These are phyloP conservation scores for Pseudochirops corinnae DNA, from an alignment of 2,797 vertebrate species.

Conservation along the genomic window DNA sequence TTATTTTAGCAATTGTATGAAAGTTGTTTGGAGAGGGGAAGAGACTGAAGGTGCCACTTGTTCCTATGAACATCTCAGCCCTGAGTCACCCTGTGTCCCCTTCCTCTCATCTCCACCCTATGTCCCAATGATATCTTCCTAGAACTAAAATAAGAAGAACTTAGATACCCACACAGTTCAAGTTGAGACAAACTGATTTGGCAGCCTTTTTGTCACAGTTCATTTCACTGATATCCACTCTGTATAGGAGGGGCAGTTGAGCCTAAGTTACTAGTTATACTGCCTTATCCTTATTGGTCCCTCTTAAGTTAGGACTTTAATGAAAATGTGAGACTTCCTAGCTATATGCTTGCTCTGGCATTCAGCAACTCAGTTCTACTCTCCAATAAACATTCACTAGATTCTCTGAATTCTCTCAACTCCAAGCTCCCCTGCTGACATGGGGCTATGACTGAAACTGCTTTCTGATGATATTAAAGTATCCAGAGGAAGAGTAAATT, in stretches of 20 bases:
- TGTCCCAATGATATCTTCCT: neutral
- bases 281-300: neutral
- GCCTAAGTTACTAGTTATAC: neutral
- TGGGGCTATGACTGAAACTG: neutral
- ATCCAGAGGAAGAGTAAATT: neutral
- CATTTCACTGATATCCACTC: neutral
- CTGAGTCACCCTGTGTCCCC: neutral
- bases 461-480: neutral
- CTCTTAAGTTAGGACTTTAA: neutral
- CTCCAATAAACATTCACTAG: neutral
- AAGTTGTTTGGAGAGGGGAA: neutral
- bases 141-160: neutral
- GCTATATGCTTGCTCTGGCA: neutral
- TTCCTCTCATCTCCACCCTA: neutral
- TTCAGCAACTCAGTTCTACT: neutral
- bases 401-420: neutral
- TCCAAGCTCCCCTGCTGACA: neutral
- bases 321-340: neutral
- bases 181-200: neutral
- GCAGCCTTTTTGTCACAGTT: neutral
- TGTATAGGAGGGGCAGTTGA: neutral
- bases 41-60: neutral
- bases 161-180: neutral
- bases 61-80: neutral
- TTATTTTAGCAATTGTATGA: neutral